phyloP scores from a whole-genome alignment of 2,113 vertebrate species.

The Nyctibius bracteatus region DNA sequence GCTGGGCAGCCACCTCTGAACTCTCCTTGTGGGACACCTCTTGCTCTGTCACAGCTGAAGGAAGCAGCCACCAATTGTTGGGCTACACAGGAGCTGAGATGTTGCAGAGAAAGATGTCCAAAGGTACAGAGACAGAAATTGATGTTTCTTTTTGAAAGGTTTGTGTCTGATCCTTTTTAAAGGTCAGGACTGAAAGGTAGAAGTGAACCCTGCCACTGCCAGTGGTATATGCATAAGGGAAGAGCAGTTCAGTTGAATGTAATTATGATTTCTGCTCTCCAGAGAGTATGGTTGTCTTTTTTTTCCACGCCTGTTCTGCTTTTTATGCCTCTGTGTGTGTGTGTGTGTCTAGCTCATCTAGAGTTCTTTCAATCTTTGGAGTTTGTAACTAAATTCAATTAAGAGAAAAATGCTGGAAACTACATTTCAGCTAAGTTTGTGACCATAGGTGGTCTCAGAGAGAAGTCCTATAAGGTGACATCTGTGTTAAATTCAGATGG shows the following conservation, averaged over 20 bases:
- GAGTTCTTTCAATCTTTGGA: not conserved
- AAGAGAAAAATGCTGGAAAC: not conserved
- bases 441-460: not conserved
- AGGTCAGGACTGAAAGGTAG: not conserved
- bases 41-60: not conserved
- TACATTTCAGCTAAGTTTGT: not conserved
- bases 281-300: not conserved
- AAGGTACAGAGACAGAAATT: not conserved
- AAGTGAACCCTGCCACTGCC: not conserved
- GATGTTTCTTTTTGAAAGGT: not conserved
- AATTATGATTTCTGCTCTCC: not conserved
- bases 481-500: not conserved
- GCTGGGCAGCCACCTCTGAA: fast-evolving
- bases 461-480: not conserved
- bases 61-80: not conserved
- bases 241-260: not conserved
- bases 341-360: not conserved
- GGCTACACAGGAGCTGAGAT: not conserved
- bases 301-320: not conserved
- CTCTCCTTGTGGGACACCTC: not conserved
- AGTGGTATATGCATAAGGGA: not conserved
- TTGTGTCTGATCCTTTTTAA: not conserved
- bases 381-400: not conserved
- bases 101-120: not conserved
- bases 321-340: not conserved